These are phyloP conservation scores for Tenodera sinensis DNA, from an alignment of 2,888 invertebrate species.

Conservation along the genomic window DNA sequence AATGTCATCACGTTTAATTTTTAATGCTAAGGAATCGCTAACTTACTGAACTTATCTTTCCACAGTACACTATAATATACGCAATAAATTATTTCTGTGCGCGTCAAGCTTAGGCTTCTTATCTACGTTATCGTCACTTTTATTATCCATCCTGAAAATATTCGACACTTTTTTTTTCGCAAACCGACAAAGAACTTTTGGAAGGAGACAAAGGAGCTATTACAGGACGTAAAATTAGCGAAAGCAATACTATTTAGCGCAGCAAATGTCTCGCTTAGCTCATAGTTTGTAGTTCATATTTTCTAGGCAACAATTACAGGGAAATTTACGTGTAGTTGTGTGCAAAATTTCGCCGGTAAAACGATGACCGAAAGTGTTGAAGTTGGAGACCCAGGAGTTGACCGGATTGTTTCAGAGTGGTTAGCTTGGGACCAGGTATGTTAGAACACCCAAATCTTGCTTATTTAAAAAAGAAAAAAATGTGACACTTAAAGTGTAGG, in stretches of 20 bases:
- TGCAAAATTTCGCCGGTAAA: not conserved
- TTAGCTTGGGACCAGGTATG: slow-evolving; percentile 68
- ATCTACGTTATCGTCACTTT: not conserved
- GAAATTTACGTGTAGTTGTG: not conserved
- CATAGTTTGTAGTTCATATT: too few relatives aligned
- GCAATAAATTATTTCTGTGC: not conserved
- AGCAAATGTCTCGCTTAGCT: not conserved
- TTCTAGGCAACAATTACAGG: not conserved
- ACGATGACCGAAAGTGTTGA: not conserved
- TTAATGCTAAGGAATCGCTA: not conserved
- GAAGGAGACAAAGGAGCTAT: too few relatives aligned
- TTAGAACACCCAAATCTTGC: not conserved
- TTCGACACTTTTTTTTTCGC: not conserved
- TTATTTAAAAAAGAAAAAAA: not conserved
- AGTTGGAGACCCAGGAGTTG: slow-evolving; percentile 48
- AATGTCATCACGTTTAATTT: not conserved
- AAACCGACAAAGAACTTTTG: too few relatives aligned
- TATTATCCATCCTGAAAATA: not conserved
- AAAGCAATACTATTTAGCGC: not conserved
- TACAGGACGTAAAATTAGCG: not conserved
- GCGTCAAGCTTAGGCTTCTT: not conserved
- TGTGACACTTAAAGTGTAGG: too few relatives aligned
- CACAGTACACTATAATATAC: not conserved
- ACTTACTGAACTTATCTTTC: not conserved
- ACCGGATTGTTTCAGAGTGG: slow-evolving; percentile 69